Conservation (phyloP, 2,113 vertebrate genomes). For the Coregonus clupeaformis region DNA sequence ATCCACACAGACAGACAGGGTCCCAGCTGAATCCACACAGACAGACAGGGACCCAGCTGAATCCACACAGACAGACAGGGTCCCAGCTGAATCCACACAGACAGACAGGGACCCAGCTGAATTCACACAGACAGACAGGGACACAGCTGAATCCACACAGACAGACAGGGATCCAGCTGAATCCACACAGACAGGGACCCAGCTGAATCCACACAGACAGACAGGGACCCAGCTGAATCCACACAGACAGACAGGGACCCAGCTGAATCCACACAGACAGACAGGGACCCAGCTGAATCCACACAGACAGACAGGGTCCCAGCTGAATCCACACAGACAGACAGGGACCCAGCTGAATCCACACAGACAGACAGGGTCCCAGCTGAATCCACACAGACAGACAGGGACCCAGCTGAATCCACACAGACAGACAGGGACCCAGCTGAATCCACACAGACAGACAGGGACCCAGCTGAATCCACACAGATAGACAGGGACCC, state of each 20-base stretch:
- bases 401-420: too few relatives aligned
- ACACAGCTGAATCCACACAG: slow-evolving; percentile 1
- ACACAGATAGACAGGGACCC: background rate
- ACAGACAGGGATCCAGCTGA: too few relatives aligned
- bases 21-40: slow-evolving; percentile 1
- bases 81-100: slow-evolving; percentile 1
- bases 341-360: too few relatives aligned
- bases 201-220: slow-evolving; percentile 7
- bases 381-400: slow-evolving; percentile 7
- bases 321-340: slow-evolving; percentile 7
- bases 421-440: background rate
- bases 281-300: too few relatives aligned
- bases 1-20: too few relatives aligned
- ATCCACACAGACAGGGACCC: background rate
- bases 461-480: too few relatives aligned
- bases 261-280: slow-evolving; percentile 7
- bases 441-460: slow-evolving; percentile 7
- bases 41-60: too few relatives aligned
- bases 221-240: too few relatives aligned
- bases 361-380: background rate
- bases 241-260: background rate
- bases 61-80: too few relatives aligned
- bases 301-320: background rate
- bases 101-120: too few relatives aligned
- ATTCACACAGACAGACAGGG: too few relatives aligned